A percentile compares a stretch with the other conserved stretches of the same genome.
These are phyloP conservation scores for Strigamia maritima DNA, from an alignment of 2,888 invertebrate species.

Conservation along the genomic window DNA sequence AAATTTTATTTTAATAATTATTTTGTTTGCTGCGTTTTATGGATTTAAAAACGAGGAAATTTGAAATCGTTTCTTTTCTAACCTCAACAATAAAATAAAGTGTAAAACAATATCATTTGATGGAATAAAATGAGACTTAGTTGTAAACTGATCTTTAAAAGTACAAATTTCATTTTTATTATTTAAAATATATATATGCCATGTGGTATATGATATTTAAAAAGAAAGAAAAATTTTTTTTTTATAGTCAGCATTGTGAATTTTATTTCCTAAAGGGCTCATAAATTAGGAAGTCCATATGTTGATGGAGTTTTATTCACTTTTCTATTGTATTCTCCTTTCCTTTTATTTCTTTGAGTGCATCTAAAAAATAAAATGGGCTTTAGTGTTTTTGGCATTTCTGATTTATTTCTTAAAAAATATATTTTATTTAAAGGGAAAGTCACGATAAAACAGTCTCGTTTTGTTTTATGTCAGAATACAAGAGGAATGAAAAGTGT, in stretches of 20 bases:
- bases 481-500: background rate
- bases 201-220: too few species aligned
- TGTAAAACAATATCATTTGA: too few species aligned
- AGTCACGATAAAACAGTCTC: background rate
- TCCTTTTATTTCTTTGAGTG: slow-evolving; percentile 4
- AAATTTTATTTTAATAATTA: too few species aligned
- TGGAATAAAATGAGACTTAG: too few species aligned
- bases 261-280: background rate
- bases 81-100: too few species aligned
- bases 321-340: background rate
- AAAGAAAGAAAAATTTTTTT: too few species aligned
- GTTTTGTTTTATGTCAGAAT: background rate
- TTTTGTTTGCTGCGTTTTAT: too few species aligned
- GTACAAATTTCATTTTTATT: too few species aligned
- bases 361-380: background rate
- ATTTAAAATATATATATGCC: too few species aligned
- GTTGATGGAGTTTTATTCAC: background rate
- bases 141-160: too few species aligned
- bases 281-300: background rate
- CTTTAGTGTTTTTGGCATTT: background rate
- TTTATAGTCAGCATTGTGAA: background rate
- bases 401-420: background rate
- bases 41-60: too few species aligned
- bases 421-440: background rate
- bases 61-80: too few species aligned